These are phyloP conservation scores for Campoplex nolae DNA, from an alignment of 2,888 invertebrate species.

Conservation along the genomic window DNA sequence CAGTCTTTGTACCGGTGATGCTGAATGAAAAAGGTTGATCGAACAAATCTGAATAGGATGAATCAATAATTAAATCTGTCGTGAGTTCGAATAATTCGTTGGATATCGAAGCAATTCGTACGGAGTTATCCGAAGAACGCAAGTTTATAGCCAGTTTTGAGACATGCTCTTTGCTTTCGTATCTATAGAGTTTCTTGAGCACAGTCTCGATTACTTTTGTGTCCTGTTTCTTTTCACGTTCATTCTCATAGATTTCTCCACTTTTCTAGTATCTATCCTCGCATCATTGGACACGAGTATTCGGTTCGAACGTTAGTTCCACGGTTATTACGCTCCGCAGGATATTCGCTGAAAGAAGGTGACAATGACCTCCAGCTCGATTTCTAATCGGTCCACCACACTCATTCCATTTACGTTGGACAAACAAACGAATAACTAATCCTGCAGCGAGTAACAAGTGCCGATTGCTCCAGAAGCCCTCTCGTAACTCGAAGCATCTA, in stretches of 20 bases:
- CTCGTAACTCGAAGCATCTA: neutral
- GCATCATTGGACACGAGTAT: conserved; percentile 20
- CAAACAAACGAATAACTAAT: neutral
- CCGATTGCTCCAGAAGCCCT: neutral
- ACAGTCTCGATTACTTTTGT: neutral
- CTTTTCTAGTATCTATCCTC: conserved; percentile 19
- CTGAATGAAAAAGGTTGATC: neutral
- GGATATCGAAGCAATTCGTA: conserved; percentile 3
- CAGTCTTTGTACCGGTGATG: neutral
- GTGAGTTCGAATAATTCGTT: neutral
- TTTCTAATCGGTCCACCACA: neutral
- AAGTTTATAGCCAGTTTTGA: neutral
- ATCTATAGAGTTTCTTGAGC: neutral
- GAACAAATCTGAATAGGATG: neutral
- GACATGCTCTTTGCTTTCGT: neutral
- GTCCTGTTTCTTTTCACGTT: conserved; percentile 6
- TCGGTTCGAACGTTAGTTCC: conserved; percentile 15
- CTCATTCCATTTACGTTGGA: neutral
- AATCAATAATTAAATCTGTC: conserved; percentile 5
- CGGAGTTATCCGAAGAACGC: neutral
- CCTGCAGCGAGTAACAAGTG: neutral
- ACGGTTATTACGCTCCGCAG: neutral
- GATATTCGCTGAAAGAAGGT: neutral
- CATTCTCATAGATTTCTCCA: conserved; percentile 14
- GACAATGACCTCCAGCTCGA: neutral